Conservation (phyloP, 2,113 vertebrate species). For the Stercorarius parasiticus region DNA sequence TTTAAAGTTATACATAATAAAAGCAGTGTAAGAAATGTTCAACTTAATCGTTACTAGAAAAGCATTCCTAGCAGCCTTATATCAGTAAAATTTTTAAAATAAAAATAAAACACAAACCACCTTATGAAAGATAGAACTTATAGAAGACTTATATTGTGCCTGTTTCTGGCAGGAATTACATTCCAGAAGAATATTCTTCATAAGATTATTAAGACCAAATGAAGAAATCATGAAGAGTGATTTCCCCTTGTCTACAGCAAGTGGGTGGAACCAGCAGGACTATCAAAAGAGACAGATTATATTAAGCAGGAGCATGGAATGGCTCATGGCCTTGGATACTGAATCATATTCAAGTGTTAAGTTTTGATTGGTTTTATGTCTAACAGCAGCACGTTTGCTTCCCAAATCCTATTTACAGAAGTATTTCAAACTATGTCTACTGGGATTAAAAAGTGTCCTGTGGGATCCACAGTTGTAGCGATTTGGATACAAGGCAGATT, state of each 20-base stretch:
- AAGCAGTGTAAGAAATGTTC: not conserved
- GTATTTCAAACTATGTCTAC: not conserved
- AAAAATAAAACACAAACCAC: not conserved
- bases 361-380: not conserved
- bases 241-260: not conserved
- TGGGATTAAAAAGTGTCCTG: not conserved
- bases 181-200: not conserved
- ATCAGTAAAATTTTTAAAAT: not conserved
- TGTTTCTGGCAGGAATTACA: not conserved
- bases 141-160: fast-evolving
- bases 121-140: not conserved
- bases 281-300: not conserved
- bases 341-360: not conserved
- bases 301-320: not conserved
- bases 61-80: not conserved
- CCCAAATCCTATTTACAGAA: not conserved
- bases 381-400: not conserved
- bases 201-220: not conserved
- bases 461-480: not conserved
- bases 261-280: not conserved
- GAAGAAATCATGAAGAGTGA: not conserved
- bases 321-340: not conserved
- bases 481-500: not conserved
- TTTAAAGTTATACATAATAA: not conserved
- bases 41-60: not conserved